Evolutionary conservation across 2,113 vertebrate genomes (phyloP).

Genomic region (Python bivittatus): DNA sequence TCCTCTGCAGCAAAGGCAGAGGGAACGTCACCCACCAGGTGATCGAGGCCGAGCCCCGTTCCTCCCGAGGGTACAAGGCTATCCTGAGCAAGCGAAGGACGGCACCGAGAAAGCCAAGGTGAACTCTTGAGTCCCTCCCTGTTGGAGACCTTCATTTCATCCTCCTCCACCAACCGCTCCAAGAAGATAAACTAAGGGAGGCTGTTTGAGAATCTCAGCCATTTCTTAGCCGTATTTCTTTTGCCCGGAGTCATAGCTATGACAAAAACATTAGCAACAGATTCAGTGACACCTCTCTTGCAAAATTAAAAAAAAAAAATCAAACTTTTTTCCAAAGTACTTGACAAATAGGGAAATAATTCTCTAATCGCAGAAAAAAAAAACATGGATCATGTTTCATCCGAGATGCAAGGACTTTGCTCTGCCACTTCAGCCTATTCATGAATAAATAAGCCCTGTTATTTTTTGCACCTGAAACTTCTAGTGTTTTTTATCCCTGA

Average conservation of each 20-base stretch:
- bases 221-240: background rate
- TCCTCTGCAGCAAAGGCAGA: slow-evolving; percentile 88
- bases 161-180: background rate
- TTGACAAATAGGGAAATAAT: background rate
- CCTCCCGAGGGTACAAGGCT: slow-evolving; percentile 68
- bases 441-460: background rate
- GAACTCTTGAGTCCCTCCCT: background rate
- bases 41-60: slow-evolving; percentile 80
- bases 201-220: background rate
- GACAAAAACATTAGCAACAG: background rate
- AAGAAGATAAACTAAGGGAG: background rate
- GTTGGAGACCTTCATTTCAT: rapidly evolving
- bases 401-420: background rate
- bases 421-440: background rate
- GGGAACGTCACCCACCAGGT: slow-evolving; percentile 86
- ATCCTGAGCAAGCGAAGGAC: slow-evolving; percentile 48
- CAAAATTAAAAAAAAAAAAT: too few species aligned
- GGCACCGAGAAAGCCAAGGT: slow-evolving; percentile 82
- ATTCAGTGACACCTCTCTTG: background rate
- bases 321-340: background rate
- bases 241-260: background rate
- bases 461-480: background rate
- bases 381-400: background rate
- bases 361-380: background rate
- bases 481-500: background rate